A percentile compares a stretch with the other conserved stretches of the same genome.
These are phyloP conservation scores for Cyprinella venusta DNA, from an alignment of 2,797 vertebrate genomes.

Conservation along the genomic window DNA sequence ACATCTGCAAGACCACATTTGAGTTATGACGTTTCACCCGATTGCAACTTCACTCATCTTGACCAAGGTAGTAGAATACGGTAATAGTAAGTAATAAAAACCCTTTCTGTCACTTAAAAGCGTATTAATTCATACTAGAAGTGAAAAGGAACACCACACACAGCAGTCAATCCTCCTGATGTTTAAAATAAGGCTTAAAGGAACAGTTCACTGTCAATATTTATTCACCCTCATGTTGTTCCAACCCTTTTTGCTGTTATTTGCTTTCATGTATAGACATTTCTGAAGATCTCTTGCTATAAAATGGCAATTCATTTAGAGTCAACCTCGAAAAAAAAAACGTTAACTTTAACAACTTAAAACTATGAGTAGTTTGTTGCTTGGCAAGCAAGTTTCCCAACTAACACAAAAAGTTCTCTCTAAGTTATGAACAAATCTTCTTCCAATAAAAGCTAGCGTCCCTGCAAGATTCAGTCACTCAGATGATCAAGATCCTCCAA, in stretches of 20 bases:
- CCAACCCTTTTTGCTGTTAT: neutral
- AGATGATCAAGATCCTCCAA: too few relatives aligned
- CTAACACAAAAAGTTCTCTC: too few relatives aligned
- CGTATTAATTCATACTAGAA: neutral
- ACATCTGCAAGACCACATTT: neutral
- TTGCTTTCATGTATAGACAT: neutral
- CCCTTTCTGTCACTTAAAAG: neutral
- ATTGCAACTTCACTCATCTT: constrained; percentile 15
- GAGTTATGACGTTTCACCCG: neutral
- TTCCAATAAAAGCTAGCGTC: too few relatives aligned
- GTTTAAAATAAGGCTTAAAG: neutral
- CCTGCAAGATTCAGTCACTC: too few relatives aligned
- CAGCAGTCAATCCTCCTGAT: neutral
- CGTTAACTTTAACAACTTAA: neutral
- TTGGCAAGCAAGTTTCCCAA: neutral
- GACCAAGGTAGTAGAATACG: constrained; percentile 1
- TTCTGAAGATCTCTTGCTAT: too few relatives aligned
- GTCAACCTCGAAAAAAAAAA: neutral
- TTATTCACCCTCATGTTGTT: neutral
- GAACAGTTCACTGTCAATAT: neutral
- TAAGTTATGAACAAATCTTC: too few relatives aligned
- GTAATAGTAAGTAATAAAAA: neutral
- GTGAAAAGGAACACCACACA: neutral
- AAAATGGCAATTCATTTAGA: neutral
- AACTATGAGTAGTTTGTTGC: neutral